A percentile compares a stretch with the other conserved stretches of the same genome.
Conservation (phyloP, 2,113 vertebrate genomes). For the Cyphotilapia sp. region DNA sequence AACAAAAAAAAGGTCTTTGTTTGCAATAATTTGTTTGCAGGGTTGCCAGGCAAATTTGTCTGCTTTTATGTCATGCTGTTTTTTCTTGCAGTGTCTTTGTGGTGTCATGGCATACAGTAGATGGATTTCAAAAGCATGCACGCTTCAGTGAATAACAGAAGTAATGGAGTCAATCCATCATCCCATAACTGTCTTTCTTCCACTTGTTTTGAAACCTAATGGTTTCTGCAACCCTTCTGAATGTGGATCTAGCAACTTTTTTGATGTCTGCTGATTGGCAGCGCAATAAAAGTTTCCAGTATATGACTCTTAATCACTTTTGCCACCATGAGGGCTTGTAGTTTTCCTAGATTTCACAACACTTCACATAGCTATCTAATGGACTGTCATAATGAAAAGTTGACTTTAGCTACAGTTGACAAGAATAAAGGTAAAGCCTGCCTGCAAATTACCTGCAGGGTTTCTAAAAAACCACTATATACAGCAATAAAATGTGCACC, state of each 20-base stretch:
- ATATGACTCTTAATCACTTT: not conserved
- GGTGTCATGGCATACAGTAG: not conserved
- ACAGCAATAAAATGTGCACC: not conserved
- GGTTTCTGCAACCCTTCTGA: not conserved
- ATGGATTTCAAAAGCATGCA: not conserved
- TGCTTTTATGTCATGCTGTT: not conserved
- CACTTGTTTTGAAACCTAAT: not conserved
- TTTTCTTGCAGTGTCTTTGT: not conserved
- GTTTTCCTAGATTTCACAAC: not conserved
- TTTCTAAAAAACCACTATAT: not conserved
- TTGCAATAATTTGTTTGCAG: conserved; percentile 15
- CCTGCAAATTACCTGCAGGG: not conserved
- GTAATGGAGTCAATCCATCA: not conserved
- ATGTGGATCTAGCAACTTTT: not conserved
- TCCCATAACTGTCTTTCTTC: not conserved
- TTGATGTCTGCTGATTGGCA: not conserved
- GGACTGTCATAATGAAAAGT: not conserved
- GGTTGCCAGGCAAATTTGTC: conserved; percentile 14
- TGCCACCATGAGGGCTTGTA: not conserved
- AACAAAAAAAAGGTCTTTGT: not conserved
- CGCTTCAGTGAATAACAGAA: not conserved
- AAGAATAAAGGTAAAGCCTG: not conserved
- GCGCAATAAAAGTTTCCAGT: not conserved
- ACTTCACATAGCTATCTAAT: not conserved
- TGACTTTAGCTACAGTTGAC: not conserved